Conservation (phyloP, 2,888 invertebrate genomes). For the Coelinius sp. region DNA sequence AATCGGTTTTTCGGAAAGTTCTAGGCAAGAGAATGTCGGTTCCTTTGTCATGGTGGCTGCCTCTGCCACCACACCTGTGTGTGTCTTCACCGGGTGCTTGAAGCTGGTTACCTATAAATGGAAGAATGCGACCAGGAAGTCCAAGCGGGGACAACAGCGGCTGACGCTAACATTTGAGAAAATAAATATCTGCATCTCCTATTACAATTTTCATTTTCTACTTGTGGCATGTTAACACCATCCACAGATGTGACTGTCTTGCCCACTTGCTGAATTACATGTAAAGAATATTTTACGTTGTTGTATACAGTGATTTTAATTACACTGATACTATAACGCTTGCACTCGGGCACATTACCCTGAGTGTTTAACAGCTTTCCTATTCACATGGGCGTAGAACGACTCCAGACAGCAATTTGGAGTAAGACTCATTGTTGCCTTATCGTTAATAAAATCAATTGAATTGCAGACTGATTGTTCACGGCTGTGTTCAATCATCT, state of each 20-base stretch:
- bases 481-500: no score
- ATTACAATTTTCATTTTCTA: background rate
- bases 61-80: slow-evolving; percentile 61
- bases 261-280: background rate
- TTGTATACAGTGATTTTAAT: background rate
- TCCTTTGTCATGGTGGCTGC: slow-evolving; percentile 51
- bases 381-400: background rate
- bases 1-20: background rate
- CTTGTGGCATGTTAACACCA: background rate
- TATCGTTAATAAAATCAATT: no score
- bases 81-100: slow-evolving; percentile 25
- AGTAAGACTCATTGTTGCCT: no score
- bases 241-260: background rate
- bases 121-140: slow-evolving; percentile 59
- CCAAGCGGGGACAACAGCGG: slow-evolving; percentile 38
- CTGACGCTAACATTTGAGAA: slow-evolving; percentile 24
- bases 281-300: background rate
- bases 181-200: background rate
- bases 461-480: no score
- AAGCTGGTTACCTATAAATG: slow-evolving; percentile 52
- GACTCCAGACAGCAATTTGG: no score
- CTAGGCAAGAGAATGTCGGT: slow-evolving; percentile 39
- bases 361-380: background rate
- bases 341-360: background rate
- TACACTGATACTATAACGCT: background rate